Base-by-base conservation (phyloP, 2,888 invertebrate species). In the Camponotus fellah region DNA sequence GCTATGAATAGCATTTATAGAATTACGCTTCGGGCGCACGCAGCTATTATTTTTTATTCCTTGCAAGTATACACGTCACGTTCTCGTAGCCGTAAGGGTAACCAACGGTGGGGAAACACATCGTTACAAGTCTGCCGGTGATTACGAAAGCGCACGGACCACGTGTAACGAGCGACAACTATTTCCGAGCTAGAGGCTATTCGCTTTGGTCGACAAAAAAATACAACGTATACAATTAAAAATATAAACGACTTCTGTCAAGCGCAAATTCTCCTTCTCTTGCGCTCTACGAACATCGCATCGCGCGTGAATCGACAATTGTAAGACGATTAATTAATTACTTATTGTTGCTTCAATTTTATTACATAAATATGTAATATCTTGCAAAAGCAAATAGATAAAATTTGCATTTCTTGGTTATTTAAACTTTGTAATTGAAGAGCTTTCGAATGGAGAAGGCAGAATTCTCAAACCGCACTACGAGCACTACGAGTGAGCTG, bases 241-340 rank as follows among this genome's bases (percentile, higher is more conserved):
- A 85, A 89, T 49, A 89, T 85, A 83, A 86, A 86, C 76, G 69
- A 77, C 60, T 58, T 74, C 46, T 82, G 76, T 49, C 5, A 49
- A 68, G 85, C 17, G 85, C 64, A 79, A 64, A 71, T n/a, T 72
- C 17, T 65, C 17, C n/a, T 9, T 12, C 46, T 3, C 3, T 43
- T 21, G 4, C 12, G 43, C 26, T 14, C 14, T 14, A 46, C 17
- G 5, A 26, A 26, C 0, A n/a, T n/a, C n/a, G 32, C n/a, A 4
- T 12, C n/a, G 58, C 53, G 5, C 17, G 17, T 32, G 10, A 10
- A 21, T 14, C 14, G 0, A n/a, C 12, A 17, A 2, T 26, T 2
- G 9, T 12, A 32, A 26, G 17, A 32, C 6, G 6, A 56, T 3
- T 9, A n/a, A 66, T 40, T 37, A 60, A 0, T 65, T 26, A 26